Conservation (phyloP, 2,113 vertebrate genomes). For the Donacobius atricapilla region DNA sequence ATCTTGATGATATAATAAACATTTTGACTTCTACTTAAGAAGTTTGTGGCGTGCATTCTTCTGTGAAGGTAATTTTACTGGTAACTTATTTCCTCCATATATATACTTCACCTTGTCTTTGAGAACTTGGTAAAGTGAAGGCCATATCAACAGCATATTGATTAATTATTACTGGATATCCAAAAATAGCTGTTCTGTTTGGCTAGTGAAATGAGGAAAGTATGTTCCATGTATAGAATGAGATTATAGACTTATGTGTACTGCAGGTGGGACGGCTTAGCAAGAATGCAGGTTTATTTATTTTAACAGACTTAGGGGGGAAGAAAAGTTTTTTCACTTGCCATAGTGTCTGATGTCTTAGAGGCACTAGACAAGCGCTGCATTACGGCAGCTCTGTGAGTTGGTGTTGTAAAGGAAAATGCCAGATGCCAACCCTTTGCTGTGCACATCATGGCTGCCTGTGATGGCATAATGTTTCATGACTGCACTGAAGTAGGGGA, state of each 20-base stretch:
- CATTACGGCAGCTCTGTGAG: background rate
- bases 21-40: background rate
- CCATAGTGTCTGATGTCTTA: background rate
- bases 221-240: background rate
- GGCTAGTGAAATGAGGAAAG: background rate
- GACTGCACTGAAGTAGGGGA: background rate
- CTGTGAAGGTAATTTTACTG: background rate
- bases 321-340: accelerated
- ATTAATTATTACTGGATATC: background rate
- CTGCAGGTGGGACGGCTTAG: background rate
- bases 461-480: background rate
- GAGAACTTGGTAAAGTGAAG: background rate
- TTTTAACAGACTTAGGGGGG: background rate
- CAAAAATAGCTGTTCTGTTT: background rate
- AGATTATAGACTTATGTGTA: background rate
- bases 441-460: background rate
- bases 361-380: background rate
- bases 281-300: background rate
- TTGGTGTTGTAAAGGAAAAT: background rate
- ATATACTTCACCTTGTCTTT: background rate
- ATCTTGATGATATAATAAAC: background rate
- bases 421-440: background rate
- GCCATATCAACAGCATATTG: background rate
- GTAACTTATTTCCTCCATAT: background rate
- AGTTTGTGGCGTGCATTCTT: background rate